Conservation (phyloP, 2,888 invertebrate genomes). For the Seira ritae region DNA sequence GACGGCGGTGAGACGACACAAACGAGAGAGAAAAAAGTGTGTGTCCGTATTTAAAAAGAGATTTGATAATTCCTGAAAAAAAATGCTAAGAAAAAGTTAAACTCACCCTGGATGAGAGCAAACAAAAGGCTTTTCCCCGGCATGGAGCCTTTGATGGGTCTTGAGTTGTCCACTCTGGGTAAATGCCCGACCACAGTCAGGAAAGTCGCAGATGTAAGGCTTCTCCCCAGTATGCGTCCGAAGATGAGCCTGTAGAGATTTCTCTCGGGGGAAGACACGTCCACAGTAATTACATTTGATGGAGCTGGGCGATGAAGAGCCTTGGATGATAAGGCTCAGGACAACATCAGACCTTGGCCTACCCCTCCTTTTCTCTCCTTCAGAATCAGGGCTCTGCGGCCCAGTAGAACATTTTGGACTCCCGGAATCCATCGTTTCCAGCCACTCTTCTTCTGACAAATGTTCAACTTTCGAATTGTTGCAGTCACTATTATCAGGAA, state of each 20-base stretch:
- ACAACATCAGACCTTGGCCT: conserved; percentile 84
- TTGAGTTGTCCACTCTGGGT: conserved; percentile 87
- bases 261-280: conserved; percentile 85
- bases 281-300: conserved; percentile 85
- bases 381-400: conserved; percentile 72
- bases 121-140: conserved; percentile 85
- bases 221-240: conserved; percentile 83
- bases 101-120: conserved; percentile 79
- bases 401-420: conserved; percentile 71
- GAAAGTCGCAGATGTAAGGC: conserved; percentile 85
- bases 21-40: no score
- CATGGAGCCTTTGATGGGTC: conserved; percentile 86
- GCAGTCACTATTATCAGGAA: conserved; percentile 30
- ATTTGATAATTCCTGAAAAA: not conserved
- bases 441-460: conserved; percentile 55
- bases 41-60: no score
- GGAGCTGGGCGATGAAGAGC: conserved; percentile 82
- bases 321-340: conserved; percentile 82
- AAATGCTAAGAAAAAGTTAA: not conserved
- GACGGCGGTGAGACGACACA: no score
- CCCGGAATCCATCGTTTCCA: conserved; percentile 53
- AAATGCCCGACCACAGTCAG: conserved; percentile 83
- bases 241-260: conserved; percentile 84
- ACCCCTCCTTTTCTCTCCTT: conserved; percentile 79
- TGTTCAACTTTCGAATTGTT: conserved; percentile 20